phyloP scores from a whole-genome alignment of 1,140 invertebrate genomes.

The Drosophila guanche region DNA sequence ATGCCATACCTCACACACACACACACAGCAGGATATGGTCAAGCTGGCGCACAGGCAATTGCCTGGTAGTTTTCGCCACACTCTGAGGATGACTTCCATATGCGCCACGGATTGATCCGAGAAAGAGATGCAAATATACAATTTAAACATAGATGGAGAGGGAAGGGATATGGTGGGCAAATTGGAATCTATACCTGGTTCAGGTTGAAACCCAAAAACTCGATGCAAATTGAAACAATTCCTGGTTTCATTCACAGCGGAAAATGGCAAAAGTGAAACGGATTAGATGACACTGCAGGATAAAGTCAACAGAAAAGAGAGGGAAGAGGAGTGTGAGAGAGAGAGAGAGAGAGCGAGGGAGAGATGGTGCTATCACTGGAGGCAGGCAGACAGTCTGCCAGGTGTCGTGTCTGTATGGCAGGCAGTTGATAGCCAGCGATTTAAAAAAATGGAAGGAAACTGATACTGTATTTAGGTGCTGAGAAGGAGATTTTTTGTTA shows the following conservation, averaged over 20 bases:
- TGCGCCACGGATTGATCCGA: slow-evolving; percentile 27
- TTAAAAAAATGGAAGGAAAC: slow-evolving; percentile 7
- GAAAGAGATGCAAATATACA: slow-evolving; percentile 3
- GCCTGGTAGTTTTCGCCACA: slow-evolving; percentile 44
- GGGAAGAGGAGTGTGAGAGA: background rate
- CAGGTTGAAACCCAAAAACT: background rate
- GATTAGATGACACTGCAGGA: slow-evolving; percentile 39
- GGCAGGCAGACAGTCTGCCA: slow-evolving; percentile 18
- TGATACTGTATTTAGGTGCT: background rate
- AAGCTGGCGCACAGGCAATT: slow-evolving; percentile 64
- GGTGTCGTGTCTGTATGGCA: slow-evolving; percentile 28
- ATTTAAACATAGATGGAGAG: background rate
- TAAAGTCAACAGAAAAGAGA: slow-evolving; percentile 38
- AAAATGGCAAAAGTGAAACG: slow-evolving; percentile 31
- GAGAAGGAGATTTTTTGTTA: background rate
- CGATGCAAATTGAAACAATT: slow-evolving; percentile 42
- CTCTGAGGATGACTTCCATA: slow-evolving; percentile 50
- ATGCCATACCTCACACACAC: too few relatives aligned
- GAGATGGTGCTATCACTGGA: slow-evolving; percentile 15
- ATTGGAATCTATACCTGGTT: too few relatives aligned
- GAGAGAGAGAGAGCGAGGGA: too few relatives aligned
- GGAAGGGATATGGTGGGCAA: background rate
- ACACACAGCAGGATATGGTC: slow-evolving; percentile 73
- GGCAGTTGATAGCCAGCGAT: slow-evolving; percentile 23
- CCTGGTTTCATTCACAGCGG: background rate